Conservation (phyloP, 2,888 invertebrate genomes). For the Azorinus chamasolen region DNA sequence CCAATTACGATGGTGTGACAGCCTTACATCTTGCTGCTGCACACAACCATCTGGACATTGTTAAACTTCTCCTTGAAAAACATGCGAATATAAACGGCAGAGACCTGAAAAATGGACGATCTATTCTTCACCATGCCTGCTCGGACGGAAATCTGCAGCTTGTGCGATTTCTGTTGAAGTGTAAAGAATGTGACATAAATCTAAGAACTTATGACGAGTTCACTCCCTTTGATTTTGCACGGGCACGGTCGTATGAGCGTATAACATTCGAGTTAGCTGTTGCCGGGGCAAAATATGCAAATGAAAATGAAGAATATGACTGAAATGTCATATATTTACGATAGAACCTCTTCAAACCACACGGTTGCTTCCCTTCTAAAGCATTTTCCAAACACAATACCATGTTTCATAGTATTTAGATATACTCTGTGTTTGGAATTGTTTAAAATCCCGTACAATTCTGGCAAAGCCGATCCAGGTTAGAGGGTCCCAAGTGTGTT, state of each 20-base stretch:
- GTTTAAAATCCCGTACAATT: too few species aligned
- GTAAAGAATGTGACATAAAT: constrained; percentile 51
- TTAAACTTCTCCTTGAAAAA: constrained; percentile 38
- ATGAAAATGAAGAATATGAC: constrained; percentile 16
- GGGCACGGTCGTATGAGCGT: constrained; percentile 42
- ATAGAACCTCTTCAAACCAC: too few species aligned
- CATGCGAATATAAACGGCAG: constrained; percentile 46
- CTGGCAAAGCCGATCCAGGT: too few species aligned
- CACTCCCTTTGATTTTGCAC: constrained; percentile 59
- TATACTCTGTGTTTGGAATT: too few species aligned
- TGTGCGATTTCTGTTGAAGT: constrained; percentile 32
- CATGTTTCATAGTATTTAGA: too few species aligned
- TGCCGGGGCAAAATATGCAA: constrained; percentile 35
- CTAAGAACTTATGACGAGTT: constrained; percentile 49
- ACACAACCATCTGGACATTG: constrained; percentile 29
- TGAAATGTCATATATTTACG: too few species aligned
- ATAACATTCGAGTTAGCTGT: constrained; percentile 43
- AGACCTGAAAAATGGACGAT: constrained; percentile 52
- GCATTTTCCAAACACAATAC: too few species aligned
- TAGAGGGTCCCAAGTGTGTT: too few species aligned
- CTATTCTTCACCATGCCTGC: constrained; percentile 47
- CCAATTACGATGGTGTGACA: constrained; percentile 53
- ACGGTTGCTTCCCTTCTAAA: too few species aligned
- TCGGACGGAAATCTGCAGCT: constrained; percentile 27
- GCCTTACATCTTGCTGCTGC: constrained; percentile 44